These are phyloP conservation scores for Atrichornis clamosus DNA, from an alignment of 2,113 vertebrate genomes.

Conservation along the genomic window DNA sequence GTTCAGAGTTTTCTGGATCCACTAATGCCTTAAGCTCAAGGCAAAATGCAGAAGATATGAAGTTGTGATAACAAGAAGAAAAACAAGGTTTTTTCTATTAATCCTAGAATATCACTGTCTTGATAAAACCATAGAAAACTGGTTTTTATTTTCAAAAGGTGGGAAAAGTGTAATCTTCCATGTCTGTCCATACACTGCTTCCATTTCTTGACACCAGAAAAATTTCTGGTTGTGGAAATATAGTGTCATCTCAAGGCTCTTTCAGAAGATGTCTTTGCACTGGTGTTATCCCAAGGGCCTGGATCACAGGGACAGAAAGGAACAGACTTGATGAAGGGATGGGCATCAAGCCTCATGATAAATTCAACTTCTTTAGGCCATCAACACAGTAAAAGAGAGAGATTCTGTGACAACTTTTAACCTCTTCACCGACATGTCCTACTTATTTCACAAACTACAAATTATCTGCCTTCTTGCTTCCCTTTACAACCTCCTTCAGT, in stretches of 20 bases:
- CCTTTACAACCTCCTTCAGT: neutral
- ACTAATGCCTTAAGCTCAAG: neutral
- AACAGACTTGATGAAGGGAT: neutral
- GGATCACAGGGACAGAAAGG: neutral
- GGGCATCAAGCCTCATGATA: neutral
- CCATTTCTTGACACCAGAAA: neutral
- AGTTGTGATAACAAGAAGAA: neutral
- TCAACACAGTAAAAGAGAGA: neutral
- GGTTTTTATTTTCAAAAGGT: neutral
- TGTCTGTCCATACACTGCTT: neutral
- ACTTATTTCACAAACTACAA: neutral
- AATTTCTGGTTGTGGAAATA: neutral
- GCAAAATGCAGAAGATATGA: neutral
- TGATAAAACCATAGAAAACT: neutral
- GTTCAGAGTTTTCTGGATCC: neutral
- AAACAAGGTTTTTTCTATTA: neutral
- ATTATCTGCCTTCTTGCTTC: neutral
- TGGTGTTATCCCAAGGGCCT: neutral
- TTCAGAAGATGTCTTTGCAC: neutral
- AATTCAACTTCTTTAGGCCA: neutral
- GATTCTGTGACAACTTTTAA: neutral
- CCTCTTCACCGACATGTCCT: neutral
- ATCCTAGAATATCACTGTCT: neutral
- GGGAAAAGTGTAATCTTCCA: neutral
- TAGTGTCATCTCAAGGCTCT: neutral